Base-by-base conservation (phyloP, 2,797 vertebrate species). In the Ptychobarbus kaznakovi region DNA sequence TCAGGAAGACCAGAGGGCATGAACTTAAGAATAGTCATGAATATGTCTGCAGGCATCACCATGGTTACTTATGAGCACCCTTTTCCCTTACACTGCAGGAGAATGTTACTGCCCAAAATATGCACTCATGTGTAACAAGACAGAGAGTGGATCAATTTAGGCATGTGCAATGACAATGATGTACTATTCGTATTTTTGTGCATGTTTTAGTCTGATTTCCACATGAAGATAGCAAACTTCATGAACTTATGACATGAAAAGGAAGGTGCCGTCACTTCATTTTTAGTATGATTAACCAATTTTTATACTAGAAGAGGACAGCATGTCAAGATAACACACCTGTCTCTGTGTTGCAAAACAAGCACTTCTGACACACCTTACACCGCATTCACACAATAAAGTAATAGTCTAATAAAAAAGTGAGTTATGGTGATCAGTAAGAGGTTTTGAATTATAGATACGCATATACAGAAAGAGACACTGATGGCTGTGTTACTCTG, bases 31-130 rank as follows among this genome's bases (percentile, higher is more conserved):
- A 80, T 4, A 51, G 77, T 51, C 61, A 35, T 5, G 20, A 82
- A 53, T 58, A 69, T 76, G 28, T 61, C 70, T 35, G 77, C 69
- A 73, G 76, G 38, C 51, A 78, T 77, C 82, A 53, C 72, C 79
- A 87, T 76, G 65, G 82, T 51, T 46, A 85, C 78, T 51, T 46
- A 85, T 72, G 8, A 35, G 46, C 0, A 18, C 32, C 10, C 49
- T 42, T 77, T 77, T 61, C 35, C 22, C 13, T 5, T 40, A 58
- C 20, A 58, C 11, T 42, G 53, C 38, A 61, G 20, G 35, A 61
- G 42, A 77, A 42, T 0, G 1, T 25, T 58, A 40, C 32, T 40
- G 51, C 3, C 51, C 9, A 58, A 40, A 38, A 76, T 22, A 56
- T 8, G 46, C 28, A 51, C 9, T 74, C 28, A 20, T 16, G 46